Evolutionary conservation across 2,888 invertebrate genomes (phyloP).

Genomic region (Scaptomyza tumidula): DNA sequence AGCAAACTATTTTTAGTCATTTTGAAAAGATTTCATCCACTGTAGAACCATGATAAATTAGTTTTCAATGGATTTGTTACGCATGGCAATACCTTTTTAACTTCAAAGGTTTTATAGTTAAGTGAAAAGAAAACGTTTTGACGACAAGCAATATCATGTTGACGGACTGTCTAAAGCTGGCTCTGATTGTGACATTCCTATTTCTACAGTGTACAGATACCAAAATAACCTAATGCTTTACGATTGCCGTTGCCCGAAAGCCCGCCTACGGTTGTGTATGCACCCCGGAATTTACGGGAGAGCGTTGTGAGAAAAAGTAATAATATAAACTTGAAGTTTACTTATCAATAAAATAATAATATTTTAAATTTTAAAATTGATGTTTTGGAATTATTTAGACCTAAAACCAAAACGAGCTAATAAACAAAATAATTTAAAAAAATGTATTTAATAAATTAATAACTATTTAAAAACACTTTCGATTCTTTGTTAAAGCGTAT

Average conservation of each 20-base stretch:
- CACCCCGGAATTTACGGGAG: background rate
- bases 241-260: background rate
- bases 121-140: background rate
- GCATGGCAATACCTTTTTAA: no score
- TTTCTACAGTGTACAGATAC: background rate
- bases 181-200: background rate
- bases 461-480: no score
- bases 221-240: background rate
- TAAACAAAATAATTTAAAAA: no score
- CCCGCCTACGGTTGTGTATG: conserved; percentile 1
- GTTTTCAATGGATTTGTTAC: background rate
- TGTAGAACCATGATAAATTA: background rate
- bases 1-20: background rate
- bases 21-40: background rate
- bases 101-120: background rate
- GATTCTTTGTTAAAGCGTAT: no score
- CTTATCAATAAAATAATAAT: no score
- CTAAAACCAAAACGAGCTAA: no score
- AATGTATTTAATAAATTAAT: no score
- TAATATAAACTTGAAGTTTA: no score
- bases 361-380: no score
- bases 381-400: no score
- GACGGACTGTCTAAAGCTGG: background rate
- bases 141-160: background rate
- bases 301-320: background rate